A percentile compares a stretch with the other conserved stretches of the same genome.
phyloP scores from a whole-genome alignment of 2,888 invertebrate genomes.

The Caenorhabditis japonica region DNA sequence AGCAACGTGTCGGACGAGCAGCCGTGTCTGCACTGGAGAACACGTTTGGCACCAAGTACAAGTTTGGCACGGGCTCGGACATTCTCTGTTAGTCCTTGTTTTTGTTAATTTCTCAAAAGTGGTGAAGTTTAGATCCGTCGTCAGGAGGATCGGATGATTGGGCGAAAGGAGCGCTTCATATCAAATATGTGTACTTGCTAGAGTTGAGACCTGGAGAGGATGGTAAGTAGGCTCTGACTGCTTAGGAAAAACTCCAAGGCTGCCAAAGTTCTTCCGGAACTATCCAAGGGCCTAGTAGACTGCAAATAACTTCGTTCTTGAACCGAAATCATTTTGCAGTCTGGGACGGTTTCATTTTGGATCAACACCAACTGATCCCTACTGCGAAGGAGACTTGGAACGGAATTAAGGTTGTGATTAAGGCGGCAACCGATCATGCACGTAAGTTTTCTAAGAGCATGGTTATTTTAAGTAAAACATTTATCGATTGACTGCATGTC shows the following conservation, averaged over 20 bases:
- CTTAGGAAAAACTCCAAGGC: no score
- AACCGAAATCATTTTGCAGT: no score
- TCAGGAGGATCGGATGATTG: slow-evolving; percentile 77
- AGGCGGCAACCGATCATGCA: slow-evolving; percentile 65
- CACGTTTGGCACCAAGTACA: slow-evolving; percentile 75
- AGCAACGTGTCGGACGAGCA: slow-evolving; percentile 70
- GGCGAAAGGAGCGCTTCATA: slow-evolving; percentile 75
- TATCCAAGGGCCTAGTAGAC: not conserved
- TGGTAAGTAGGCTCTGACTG: no score
- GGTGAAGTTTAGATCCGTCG: slow-evolving; percentile 68
- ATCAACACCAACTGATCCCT: slow-evolving; percentile 74
- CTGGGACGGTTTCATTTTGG: slow-evolving; percentile 77
- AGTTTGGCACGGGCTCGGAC: slow-evolving; percentile 77
- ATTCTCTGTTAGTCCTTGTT: slow-evolving; percentile 66
- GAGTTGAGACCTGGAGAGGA: slow-evolving; percentile 77
- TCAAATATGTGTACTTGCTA: slow-evolving; percentile 76
- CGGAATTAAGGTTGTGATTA: slow-evolving; percentile 74
- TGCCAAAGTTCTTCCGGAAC: not conserved
- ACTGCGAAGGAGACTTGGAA: slow-evolving; percentile 77
- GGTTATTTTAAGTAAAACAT: not conserved
- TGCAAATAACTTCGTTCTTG: no score
- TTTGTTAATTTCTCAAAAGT: not conserved
- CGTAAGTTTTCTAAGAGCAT: slow-evolving; percentile 9
- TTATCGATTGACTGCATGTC: slow-evolving; percentile 7
- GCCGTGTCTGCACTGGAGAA: slow-evolving; percentile 73